Base-by-base conservation (phyloP, 2,797 vertebrate genomes). In the Typhlichthys subterraneus region DNA sequence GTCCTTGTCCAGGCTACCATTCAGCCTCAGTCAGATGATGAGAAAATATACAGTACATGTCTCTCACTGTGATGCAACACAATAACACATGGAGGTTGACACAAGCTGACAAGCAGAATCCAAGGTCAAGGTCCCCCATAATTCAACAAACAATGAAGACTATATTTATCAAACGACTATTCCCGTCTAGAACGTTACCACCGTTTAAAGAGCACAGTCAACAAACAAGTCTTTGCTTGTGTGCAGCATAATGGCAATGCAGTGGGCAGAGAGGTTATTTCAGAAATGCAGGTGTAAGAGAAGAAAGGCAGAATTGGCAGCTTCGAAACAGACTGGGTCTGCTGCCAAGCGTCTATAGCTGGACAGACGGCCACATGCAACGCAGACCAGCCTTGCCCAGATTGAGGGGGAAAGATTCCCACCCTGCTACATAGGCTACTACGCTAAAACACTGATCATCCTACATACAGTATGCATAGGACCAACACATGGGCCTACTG, bases 391-490 rank as follows among this genome's bases (percentile, higher is more conserved):
- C 57, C 50, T 48, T 60, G 55, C 55, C 69, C 63, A 73, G 73
- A 76, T 73, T 69, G 56, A 61, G 33, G 58, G 83, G 75, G 68
- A 80, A 80, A 86, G 75, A 74, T 67, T 62, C 53, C 61, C 8
- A 59, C 63, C 72, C 67, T 9, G 5, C 7, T 9, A 38, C 33
- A 38, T 9, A 6, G 7, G 33, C 33, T 8, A 1, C 42, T 63
- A 70, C 50, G 72, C n/a, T 53, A 60, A 73, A 62, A 50, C 53
- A 51, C 38, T 5, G 53, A 65, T 57, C 57, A 57, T 31, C 17
- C 23, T 29, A 29, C 23, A 29, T 29, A 29, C 23, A 3, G 3
- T 29, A 29, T 29, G 23, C 23, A 29, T 51, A 57, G 45, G 45
- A 33, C 11, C 14, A 50, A 42, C 51, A 45, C 45, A 60, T 4